phyloP scores from a whole-genome alignment of 2,797 vertebrate species.

The Melanotaenia parkinsoni region DNA sequence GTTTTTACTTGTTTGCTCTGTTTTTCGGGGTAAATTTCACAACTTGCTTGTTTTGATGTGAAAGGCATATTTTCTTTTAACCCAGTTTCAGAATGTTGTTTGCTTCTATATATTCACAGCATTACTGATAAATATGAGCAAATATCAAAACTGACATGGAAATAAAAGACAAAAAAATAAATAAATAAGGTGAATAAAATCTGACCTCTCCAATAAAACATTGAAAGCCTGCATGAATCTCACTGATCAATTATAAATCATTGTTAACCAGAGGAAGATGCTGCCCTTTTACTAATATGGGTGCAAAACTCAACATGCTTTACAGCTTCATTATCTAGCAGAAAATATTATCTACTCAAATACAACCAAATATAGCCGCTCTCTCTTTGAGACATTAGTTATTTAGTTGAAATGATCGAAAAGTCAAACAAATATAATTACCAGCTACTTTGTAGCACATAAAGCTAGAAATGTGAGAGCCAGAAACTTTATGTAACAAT shows the following conservation, averaged over 20 bases:
- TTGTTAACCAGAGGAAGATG: conserved; percentile 51
- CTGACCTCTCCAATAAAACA: conserved; percentile 25
- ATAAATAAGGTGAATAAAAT: conserved; percentile 12
- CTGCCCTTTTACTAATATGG: conserved; percentile 39
- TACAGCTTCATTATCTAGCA: conserved; percentile 28
- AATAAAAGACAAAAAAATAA: conserved; percentile 19
- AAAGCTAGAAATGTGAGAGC: conserved; percentile 2
- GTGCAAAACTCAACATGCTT: conserved; percentile 51
- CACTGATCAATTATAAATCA: conserved; percentile 64
- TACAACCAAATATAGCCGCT: conserved; percentile 22
- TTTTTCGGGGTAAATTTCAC: conserved; percentile 20
- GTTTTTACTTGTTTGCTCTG: conserved; percentile 18
- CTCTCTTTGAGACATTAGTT: neutral
- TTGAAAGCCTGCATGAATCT: conserved; percentile 10
- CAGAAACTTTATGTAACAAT: conserved; percentile 9
- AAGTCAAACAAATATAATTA: conserved; percentile 23
- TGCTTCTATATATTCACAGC: neutral
- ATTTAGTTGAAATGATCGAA: conserved; percentile 8
- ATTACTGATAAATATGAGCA: conserved; percentile 10
- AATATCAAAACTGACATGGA: conserved; percentile 2
- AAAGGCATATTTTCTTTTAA: conserved; percentile 11
- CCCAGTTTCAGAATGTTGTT: neutral
- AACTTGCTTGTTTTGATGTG: conserved; percentile 28
- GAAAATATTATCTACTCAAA: conserved; percentile 22
- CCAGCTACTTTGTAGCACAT: neutral